These are phyloP conservation scores for Paelopatides confundens DNA, from an alignment of 53 echinoderm and acorn worm genomes.

Conservation along the genomic window DNA sequence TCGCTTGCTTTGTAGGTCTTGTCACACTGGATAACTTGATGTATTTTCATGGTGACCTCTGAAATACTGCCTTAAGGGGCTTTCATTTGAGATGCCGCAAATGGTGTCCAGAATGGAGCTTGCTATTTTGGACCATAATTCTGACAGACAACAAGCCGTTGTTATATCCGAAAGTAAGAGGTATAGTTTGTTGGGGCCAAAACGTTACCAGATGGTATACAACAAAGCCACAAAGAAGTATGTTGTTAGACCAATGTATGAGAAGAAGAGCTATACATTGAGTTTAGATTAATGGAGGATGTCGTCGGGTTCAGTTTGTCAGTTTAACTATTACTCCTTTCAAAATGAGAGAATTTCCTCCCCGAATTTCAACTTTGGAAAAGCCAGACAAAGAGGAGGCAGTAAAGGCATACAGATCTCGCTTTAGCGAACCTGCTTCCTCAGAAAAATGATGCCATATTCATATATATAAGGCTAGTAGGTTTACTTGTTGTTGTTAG, in stretches of 20 bases:
- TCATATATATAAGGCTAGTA: too few relatives aligned
- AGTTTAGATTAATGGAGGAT: not conserved
- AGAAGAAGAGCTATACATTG: not conserved
- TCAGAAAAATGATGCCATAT: too few relatives aligned
- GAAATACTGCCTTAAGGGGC: constrained; percentile 28
- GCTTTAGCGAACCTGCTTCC: too few relatives aligned
- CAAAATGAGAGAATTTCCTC: too few relatives aligned
- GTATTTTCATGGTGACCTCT: constrained; percentile 32
- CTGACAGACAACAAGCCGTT: not conserved
- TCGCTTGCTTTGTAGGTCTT: not conserved
- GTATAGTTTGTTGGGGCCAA: not conserved
- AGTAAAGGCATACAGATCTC: too few relatives aligned
- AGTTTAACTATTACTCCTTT: too few relatives aligned
- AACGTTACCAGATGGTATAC: not conserved
- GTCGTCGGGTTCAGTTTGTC: too few relatives aligned
- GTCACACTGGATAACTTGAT: constrained; percentile 43
- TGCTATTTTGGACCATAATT: not conserved
- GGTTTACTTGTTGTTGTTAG: too few relatives aligned
- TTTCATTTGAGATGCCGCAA: not conserved
- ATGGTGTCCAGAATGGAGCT: not conserved
- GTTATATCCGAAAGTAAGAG: not conserved
- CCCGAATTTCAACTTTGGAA: too few relatives aligned
- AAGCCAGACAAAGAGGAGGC: too few relatives aligned
- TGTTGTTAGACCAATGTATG: not conserved
- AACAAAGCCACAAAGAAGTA: not conserved